A percentile compares a stretch with the other conserved stretches of the same genome.
Conservation (phyloP, 37 sponge, comb jelly and placozoan species). For the Halichondria panicea region DNA sequence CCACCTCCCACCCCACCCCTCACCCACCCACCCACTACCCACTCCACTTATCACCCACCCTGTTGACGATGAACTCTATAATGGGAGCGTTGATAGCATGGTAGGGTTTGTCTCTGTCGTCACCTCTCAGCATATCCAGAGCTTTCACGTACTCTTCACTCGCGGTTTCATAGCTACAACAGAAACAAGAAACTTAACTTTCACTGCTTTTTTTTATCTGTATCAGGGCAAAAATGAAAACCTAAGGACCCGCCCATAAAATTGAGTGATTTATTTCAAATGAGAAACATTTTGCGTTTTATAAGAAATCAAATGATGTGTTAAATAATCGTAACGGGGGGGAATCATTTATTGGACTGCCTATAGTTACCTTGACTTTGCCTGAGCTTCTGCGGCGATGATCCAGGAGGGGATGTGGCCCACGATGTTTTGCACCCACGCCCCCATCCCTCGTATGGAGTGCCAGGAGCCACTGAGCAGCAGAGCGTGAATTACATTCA, state of each 20-base stretch:
- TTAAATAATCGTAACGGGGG: no score
- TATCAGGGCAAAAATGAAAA: no score
- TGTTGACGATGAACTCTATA: slow-evolving; percentile 69
- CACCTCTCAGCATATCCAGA: slow-evolving; percentile 53
- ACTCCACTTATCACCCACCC: slow-evolving; percentile 63
- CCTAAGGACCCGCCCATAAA: no score
- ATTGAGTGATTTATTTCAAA: no score
- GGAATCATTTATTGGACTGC: no score
- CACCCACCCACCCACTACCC: no score
- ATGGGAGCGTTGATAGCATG: slow-evolving; percentile 12
- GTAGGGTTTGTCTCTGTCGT: no score
- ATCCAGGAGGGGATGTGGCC: slow-evolving; percentile 67
- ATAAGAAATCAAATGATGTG: no score
- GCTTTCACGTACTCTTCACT: slow-evolving; percentile 75
- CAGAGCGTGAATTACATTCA: slow-evolving; percentile 71
- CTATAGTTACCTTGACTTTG: slow-evolving; percentile 56
- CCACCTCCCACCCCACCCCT: no score
- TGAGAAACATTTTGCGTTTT: no score
- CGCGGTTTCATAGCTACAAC: slow-evolving; percentile 73
- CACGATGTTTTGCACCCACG: slow-evolving; percentile 41
- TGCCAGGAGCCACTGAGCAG: slow-evolving; percentile 71
- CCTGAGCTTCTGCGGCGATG: slow-evolving; percentile 71
- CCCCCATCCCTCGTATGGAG: slow-evolving; percentile 67
- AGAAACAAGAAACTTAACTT: no score
- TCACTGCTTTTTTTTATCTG: no score